These are phyloP conservation scores for Cariama cristata DNA, from an alignment of 2,113 vertebrate species.

Conservation along the genomic window DNA sequence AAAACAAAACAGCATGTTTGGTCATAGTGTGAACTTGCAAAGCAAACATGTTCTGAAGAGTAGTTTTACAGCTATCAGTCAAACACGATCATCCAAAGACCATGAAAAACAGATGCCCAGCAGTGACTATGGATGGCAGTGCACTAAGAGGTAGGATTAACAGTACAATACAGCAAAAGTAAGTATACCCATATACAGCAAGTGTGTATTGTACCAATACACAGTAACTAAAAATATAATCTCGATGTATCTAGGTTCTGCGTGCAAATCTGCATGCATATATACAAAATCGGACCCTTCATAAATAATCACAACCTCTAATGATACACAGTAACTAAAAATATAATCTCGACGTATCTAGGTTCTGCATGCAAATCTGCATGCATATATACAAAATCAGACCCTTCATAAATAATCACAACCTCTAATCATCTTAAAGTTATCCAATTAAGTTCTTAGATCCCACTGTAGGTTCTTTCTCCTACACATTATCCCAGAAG, in stretches of 20 bases:
- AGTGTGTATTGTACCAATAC: background rate
- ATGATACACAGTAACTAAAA: too few relatives aligned
- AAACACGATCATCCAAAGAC: background rate
- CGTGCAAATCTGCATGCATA: background rate
- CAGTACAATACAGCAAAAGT: background rate
- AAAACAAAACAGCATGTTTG: background rate
- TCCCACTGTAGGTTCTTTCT: background rate
- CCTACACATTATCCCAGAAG: background rate
- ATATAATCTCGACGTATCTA: too few relatives aligned
- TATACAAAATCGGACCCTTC: background rate
- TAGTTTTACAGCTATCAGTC: background rate
- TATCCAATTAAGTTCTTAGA: background rate
- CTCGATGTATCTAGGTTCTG: background rate
- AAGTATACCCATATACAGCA: background rate
- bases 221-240: background rate
- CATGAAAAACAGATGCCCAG: background rate
- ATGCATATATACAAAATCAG: too few relatives aligned
- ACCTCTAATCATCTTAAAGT: background rate
- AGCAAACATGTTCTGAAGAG: background rate
- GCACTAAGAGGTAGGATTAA: background rate
- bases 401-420: background rate
- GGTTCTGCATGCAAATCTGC: too few relatives aligned
- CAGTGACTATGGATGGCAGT: background rate
- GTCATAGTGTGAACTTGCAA: background rate
- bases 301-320: background rate